Base-by-base conservation (phyloP, 2,113 vertebrate species). In the Microtus pennsylvanicus region DNA sequence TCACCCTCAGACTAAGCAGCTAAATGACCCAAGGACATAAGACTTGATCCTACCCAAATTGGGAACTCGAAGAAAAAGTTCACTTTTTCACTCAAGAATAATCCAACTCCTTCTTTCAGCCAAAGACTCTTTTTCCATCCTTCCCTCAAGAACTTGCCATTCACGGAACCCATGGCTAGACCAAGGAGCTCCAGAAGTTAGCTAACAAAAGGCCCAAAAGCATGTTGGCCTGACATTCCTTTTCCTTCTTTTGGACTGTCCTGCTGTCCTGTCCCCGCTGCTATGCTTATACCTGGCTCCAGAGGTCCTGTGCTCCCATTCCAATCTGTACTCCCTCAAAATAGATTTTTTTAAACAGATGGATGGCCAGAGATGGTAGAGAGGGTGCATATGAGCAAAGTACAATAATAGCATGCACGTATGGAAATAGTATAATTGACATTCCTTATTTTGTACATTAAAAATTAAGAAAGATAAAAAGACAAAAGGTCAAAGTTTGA, bases 281-380 rank as follows among this genome's bases (percentile, higher is more conserved):
- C 70, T 91, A 75, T 58, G 12, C 5, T 35, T 88, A 42, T 72
- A 94, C 12, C 75, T 89, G 35, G 87, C 52, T 50, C 30, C 38
- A 69, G 26, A 22, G n/a, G n/a, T 83, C 28, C 22, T 85, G n/a
- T 77, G n/a, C 19, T 95, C n/a, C 35, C 55, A 70, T 38, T 94
- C 35, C 82, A 91, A 90, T 90, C 16, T 58, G 3, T 55, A 91
- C 35, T 47, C 52, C 21, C 35, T 61, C 61, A 9, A 83, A 83
- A 96, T 58, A 22, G 58, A 88, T n/a, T 77, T 65, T 96, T 92
- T 21, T 85, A 90, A 88, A 93, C 65, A 63, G 47, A 94, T 26
- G 67, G 33, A 78, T 8, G 16, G 47, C 35, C 26, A 88, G 13
- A 72, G 33, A 52, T 52, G 67, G 47, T 35, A 52, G 65, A n/a